phyloP scores from a whole-genome alignment of 2,113 vertebrate species.

The Panthera leo region DNA sequence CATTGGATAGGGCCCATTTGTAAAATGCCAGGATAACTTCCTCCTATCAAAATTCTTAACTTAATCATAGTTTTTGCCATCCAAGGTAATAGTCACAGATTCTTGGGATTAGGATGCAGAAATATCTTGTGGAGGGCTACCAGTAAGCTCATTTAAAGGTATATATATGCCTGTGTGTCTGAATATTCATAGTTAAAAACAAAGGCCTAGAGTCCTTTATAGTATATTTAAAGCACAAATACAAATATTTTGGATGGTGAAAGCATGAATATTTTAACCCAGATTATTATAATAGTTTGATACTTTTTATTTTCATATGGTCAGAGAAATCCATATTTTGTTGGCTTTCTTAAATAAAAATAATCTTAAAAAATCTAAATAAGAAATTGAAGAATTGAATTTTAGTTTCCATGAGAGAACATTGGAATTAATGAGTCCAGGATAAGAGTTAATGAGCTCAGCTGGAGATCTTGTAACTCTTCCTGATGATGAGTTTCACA shows the following conservation, averaged over 20 bases:
- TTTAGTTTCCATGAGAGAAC: background rate
- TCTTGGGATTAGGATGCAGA: background rate
- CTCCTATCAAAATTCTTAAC: background rate
- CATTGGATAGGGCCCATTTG: background rate
- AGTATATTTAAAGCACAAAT: background rate
- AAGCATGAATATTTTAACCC: background rate
- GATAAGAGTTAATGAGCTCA: background rate
- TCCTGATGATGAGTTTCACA: background rate
- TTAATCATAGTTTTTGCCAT: background rate
- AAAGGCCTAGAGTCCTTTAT: background rate
- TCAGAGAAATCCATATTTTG: background rate
- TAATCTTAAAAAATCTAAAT: background rate
- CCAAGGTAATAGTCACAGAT: background rate
- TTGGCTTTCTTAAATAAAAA: background rate
- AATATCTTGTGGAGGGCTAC: background rate
- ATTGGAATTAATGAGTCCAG: background rate
- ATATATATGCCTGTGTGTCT: background rate
- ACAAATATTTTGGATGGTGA: background rate
- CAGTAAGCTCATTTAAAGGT: background rate
- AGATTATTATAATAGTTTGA: background rate
- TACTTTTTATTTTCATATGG: background rate
- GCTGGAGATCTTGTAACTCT: background rate
- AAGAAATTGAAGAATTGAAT: background rate
- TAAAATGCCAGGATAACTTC: background rate
- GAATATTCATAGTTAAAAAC: conserved; percentile 28